phyloP scores from a whole-genome alignment of 2,113 vertebrate genomes.

The Ascaphus truei region DNA sequence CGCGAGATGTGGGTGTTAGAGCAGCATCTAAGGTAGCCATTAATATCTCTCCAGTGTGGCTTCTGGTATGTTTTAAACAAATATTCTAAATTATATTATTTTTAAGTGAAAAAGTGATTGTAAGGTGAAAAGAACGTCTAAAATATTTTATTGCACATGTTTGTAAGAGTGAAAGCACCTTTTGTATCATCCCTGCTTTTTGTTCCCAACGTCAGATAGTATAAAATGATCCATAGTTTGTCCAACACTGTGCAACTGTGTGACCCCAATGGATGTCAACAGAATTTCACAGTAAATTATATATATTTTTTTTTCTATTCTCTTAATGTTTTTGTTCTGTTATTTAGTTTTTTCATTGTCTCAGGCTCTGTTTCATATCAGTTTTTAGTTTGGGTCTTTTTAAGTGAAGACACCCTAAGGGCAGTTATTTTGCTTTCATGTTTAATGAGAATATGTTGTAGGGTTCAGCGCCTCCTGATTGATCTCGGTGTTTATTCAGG shows the following conservation, averaged over 20 bases:
- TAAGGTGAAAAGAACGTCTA: constrained; percentile 10
- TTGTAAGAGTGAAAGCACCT: constrained; percentile 14
- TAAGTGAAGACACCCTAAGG: constrained; percentile 39
- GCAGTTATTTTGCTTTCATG: constrained; percentile 49
- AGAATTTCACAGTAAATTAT: neutral
- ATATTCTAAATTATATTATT: neutral
- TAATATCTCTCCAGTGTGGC: neutral
- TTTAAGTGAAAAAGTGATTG: constrained; percentile 29
- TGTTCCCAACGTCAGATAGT: neutral
- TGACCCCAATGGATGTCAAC: neutral
- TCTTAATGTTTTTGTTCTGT: constrained; percentile 43
- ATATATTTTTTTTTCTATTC: neutral
- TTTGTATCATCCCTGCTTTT: neutral
- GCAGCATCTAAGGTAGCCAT: neutral
- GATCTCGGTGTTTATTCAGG: constrained; percentile 52
- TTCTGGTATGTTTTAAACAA: neutral
- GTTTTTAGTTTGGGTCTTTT: neutral
- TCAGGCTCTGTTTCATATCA: neutral
- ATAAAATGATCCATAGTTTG: neutral
- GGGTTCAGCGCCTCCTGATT: constrained; percentile 48
- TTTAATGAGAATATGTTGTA: constrained; percentile 26
- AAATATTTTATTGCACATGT: constrained; percentile 27
- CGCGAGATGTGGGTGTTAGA: neutral
- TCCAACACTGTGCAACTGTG: neutral
- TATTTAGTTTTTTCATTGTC: constrained; percentile 31